A percentile compares a stretch with the other conserved stretches of the same genome.
These are phyloP conservation scores for Oophaga sylvatica DNA, from an alignment of 2,797 vertebrate genomes.

Conservation along the genomic window DNA sequence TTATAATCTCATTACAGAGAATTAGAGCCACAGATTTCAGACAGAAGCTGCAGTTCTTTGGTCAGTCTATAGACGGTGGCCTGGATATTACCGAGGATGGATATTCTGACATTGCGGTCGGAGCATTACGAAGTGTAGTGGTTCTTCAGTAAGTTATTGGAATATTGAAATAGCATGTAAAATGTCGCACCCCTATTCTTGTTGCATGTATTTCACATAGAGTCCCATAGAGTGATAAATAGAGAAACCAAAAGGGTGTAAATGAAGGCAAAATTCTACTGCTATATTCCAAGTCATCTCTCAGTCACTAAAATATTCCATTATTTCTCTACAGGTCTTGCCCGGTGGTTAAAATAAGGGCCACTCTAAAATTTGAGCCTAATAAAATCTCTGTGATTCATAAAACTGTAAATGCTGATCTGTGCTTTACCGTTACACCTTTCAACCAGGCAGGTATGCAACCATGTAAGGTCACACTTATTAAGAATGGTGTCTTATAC, in stretches of 20 bases:
- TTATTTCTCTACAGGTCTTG: constrained; percentile 63
- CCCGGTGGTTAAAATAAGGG: constrained; percentile 64
- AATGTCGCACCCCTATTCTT: neutral
- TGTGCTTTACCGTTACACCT: constrained; percentile 64
- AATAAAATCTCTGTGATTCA: constrained; percentile 59
- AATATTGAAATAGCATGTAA: neutral
- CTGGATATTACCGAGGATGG: constrained; percentile 63
- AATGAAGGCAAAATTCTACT: neutral
- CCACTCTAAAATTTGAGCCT: constrained; percentile 63
- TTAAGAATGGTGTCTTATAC: too few relatives aligned
- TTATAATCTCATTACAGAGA: constrained; percentile 64
- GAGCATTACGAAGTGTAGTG: constrained; percentile 66
- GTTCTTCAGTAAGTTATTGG: constrained; percentile 72
- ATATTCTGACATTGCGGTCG: constrained; percentile 68
- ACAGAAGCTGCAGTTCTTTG: constrained; percentile 73
- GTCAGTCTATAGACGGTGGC: constrained; percentile 71
- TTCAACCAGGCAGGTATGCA: constrained; percentile 36
- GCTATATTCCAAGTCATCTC: neutral
- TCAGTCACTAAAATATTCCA: neutral
- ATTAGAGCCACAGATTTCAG: constrained; percentile 68
- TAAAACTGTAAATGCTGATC: neutral
- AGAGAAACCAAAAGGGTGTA: neutral
- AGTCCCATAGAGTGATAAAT: neutral
- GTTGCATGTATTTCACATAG: neutral
- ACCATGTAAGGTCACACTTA: neutral